Conservation (phyloP, 2,888 invertebrate species). For the Noctuana brunneofusca region DNA sequence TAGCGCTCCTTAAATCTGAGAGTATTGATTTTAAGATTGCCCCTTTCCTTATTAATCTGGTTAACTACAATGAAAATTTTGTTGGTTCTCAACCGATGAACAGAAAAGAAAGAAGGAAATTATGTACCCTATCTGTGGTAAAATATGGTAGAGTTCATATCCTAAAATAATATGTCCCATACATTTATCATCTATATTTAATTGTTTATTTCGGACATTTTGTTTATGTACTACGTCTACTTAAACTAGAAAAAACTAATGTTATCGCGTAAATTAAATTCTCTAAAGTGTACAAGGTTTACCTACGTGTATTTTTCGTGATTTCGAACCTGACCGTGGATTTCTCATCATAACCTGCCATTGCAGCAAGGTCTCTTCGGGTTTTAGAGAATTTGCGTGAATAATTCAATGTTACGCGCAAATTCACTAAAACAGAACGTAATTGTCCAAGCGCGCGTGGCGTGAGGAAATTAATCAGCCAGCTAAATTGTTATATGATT, state of each 20-base stretch:
- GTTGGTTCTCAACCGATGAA: neutral
- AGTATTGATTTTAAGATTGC: slow-evolving; percentile 55
- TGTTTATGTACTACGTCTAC: no score
- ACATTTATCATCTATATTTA: no score
- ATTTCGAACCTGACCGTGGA: neutral
- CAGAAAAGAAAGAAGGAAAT: no score
- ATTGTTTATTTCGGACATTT: no score
- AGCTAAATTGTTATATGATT: slow-evolving; percentile 31
- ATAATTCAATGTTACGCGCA: slow-evolving; percentile 23
- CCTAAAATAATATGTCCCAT: no score
- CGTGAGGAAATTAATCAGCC: slow-evolving; percentile 24
- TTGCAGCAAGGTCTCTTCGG: neutral
- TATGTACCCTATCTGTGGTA: no score
- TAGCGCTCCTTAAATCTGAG: slow-evolving; percentile 57
- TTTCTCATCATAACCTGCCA: neutral
- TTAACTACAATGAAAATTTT: neutral
- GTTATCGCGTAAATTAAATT: no score
- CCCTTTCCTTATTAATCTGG: slow-evolving; percentile 8
- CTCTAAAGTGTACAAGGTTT: no score
- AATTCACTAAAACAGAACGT: slow-evolving; percentile 31
- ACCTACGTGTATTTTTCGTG: no score
- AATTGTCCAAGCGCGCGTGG: slow-evolving; percentile 22
- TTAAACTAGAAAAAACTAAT: no score
- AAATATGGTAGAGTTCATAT: no score
- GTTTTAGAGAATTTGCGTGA: neutral